Percentiles rank a stretch among this genome's conserved stretches.
phyloP scores from a whole-genome alignment of 2,113 vertebrate species.

The Pterocles burchelli region DNA sequence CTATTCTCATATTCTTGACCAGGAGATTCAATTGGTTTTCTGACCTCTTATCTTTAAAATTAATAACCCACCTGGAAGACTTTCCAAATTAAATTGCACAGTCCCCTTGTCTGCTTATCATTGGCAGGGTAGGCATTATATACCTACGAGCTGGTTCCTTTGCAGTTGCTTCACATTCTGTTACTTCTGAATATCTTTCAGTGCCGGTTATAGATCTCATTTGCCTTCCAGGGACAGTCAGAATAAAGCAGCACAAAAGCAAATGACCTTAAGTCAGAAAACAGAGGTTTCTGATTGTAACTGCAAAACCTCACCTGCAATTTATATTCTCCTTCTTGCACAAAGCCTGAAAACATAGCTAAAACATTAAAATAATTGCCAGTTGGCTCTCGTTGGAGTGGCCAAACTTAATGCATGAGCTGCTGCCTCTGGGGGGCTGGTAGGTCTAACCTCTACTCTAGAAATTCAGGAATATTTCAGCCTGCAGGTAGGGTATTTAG shows the following conservation, averaged over 20 bases:
- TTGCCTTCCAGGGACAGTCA: conserved; percentile 64
- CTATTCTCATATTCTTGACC: neutral
- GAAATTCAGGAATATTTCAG: conserved; percentile 7
- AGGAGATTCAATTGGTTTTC: neutral
- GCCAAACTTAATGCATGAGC: conserved; percentile 35
- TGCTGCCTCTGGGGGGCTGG: neutral
- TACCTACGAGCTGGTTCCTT: neutral
- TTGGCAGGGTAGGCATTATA: neutral
- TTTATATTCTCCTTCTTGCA: conserved; percentile 51
- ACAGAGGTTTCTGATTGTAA: conserved; percentile 49
- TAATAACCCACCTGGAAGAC: conserved; percentile 1
- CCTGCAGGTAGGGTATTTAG: conserved; percentile 38
- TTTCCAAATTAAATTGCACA: conserved; percentile 2
- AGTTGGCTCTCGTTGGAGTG: neutral
- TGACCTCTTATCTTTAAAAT: conserved; percentile 53
- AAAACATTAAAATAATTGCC: conserved; percentile 60
- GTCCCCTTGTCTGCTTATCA: neutral
- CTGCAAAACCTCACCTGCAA: conserved; percentile 47
- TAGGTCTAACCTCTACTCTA: conserved; percentile 19
- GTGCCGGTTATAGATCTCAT: conserved; percentile 57
- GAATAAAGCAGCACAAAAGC: conserved; percentile 62
- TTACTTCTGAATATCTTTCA: conserved; percentile 59
- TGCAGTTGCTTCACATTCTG: conserved; percentile 31
- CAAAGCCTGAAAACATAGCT: conserved; percentile 62
- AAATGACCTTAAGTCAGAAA: conserved; percentile 66